A percentile compares a stretch with the other conserved stretches of the same genome.
Conservation (phyloP, 2,797 vertebrate genomes). For the Acanthurus tractus region DNA sequence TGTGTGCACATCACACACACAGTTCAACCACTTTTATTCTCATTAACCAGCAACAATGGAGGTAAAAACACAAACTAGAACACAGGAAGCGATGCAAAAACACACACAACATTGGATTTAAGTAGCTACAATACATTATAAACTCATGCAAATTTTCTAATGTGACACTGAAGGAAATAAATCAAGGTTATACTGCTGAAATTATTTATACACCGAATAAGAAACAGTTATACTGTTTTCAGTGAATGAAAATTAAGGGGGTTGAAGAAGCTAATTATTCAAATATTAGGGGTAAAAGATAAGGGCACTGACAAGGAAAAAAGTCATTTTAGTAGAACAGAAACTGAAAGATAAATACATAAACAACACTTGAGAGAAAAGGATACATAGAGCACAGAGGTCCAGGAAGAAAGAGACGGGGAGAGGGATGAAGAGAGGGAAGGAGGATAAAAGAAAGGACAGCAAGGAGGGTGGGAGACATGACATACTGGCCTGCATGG, state of each 20-base stretch:
- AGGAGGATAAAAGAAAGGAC: slow-evolving; percentile 47
- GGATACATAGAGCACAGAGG: slow-evolving; percentile 38
- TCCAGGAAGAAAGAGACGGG: slow-evolving; percentile 49
- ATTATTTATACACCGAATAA: background rate
- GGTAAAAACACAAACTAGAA: no score
- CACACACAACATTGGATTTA: no score
- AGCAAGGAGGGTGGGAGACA: slow-evolving; percentile 53
- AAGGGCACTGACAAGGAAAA: background rate
- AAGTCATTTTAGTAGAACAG: slow-evolving; percentile 16
- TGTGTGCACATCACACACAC: background rate
- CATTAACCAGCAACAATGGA: background rate
- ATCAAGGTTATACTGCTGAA: no score
- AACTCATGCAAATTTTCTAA: no score
- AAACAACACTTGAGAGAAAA: slow-evolving; percentile 30
- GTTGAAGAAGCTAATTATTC: background rate
- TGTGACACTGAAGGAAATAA: no score
- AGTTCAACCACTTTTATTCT: background rate
- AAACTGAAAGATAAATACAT: slow-evolving; percentile 27
- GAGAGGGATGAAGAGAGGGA: slow-evolving; percentile 3
- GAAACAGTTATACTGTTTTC: background rate
- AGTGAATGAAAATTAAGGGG: background rate
- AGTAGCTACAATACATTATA: no score
- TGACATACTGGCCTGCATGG: slow-evolving; percentile 59
- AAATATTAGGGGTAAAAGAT: background rate
- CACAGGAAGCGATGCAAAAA: no score